Evolutionary conservation across 2,797 vertebrate genomes (phyloP).

Genomic region (Okamejei kenojei): DNA sequence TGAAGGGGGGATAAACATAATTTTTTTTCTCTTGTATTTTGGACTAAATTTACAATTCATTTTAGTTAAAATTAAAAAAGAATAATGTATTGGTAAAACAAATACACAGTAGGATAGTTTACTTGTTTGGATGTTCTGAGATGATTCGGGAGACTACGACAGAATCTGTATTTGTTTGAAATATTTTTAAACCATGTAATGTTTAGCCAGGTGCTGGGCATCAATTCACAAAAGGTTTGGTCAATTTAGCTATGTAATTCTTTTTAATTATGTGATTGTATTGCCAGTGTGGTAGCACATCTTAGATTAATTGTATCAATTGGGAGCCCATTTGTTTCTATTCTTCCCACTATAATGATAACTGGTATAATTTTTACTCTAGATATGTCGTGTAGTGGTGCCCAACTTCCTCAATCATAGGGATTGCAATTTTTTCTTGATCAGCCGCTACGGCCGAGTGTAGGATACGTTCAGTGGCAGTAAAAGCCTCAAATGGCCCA

Average conservation of each 20-base stretch:
- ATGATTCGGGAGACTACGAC: not conserved
- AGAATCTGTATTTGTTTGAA: not conserved
- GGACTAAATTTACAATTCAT: not conserved
- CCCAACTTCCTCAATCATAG: not conserved
- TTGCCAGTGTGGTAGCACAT: not conserved
- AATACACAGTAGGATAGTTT: not conserved
- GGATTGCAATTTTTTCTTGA: not conserved
- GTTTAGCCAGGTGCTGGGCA: conserved; percentile 21
- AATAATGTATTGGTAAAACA: not conserved
- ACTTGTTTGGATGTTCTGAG: not conserved
- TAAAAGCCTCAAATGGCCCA: conserved; percentile 25
- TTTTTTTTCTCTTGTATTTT: too few relatives aligned
- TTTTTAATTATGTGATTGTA: not conserved
- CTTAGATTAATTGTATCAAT: not conserved
- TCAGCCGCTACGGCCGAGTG: not conserved
- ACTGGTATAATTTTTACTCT: not conserved
- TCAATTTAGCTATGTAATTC: not conserved
- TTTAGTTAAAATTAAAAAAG: not conserved
- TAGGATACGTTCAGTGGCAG: conserved; percentile 27
- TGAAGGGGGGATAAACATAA: not conserved
- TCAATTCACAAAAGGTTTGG: not conserved
- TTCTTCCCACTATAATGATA: not conserved
- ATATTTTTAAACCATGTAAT: not conserved
- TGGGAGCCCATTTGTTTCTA: not conserved
- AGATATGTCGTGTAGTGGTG: not conserved